Conservation (phyloP, 2,888 invertebrate species). For the Dicycla oo region DNA sequence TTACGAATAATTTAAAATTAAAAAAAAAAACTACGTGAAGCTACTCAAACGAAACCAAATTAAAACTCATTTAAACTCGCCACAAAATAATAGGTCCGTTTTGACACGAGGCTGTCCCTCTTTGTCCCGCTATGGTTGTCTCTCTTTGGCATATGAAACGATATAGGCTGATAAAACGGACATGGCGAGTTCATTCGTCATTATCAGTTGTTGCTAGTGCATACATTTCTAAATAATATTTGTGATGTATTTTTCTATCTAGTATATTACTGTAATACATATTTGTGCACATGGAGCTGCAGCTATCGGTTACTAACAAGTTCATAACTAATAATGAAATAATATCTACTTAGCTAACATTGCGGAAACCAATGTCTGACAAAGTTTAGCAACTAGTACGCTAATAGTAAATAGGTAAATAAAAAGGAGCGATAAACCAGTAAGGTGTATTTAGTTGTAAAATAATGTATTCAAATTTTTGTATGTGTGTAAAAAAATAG, state of each 20-base stretch:
- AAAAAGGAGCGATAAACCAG: conserved; percentile 18
- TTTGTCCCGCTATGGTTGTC: too few relatives aligned
- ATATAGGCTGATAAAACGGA: too few relatives aligned
- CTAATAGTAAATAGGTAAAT: neutral
- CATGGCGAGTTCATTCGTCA: too few relatives aligned
- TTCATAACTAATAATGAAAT: neutral
- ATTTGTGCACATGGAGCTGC: neutral
- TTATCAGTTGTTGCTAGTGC: too few relatives aligned
- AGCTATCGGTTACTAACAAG: neutral
- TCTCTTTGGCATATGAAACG: too few relatives aligned
- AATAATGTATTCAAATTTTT: neutral
- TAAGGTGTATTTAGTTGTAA: neutral
- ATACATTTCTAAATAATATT: too few relatives aligned
- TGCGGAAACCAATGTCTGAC: neutral
- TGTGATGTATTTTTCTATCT: neutral
- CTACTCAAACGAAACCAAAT: neutral
- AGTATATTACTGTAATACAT: too few relatives aligned
- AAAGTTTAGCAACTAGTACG: neutral
- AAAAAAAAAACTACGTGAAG: neutral
- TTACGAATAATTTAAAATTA: neutral
- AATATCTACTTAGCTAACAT: neutral
- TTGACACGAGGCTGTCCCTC: too few relatives aligned
- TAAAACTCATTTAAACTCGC: neutral
- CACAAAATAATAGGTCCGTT: too few relatives aligned
- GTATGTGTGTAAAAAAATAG: neutral